Conservation (phyloP, 2,888 invertebrate genomes). For the Drosophila sordidula region DNA sequence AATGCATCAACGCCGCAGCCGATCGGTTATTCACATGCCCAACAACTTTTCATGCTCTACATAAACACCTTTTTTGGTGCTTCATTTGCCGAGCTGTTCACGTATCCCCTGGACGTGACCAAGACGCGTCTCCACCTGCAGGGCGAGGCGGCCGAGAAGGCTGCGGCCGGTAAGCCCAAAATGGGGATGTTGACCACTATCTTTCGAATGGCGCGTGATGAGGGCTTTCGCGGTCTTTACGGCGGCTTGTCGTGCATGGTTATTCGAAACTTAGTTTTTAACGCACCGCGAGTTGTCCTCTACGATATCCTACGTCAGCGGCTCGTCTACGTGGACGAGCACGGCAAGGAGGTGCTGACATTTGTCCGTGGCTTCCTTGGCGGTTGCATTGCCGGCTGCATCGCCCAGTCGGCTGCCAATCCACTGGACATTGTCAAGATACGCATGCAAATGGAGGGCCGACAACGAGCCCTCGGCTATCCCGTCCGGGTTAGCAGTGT, state of each 20-base stretch:
- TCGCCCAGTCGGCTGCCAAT: slow-evolving; percentile 43
- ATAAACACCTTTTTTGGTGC: slow-evolving; percentile 21
- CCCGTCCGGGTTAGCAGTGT: slow-evolving; percentile 19
- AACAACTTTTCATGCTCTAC: background rate
- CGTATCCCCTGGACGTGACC: slow-evolving; percentile 34
- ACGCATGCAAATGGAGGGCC: slow-evolving; percentile 55
- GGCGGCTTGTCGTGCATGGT: slow-evolving; percentile 55
- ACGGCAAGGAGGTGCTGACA: slow-evolving; percentile 15
- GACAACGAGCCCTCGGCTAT: slow-evolving; percentile 26
- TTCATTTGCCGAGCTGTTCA: slow-evolving; percentile 21
- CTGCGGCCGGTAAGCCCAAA: background rate
- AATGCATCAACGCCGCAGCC: background rate
- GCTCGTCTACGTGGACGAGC: slow-evolving; percentile 18
- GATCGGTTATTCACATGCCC: background rate
- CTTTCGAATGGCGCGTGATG: slow-evolving; percentile 22
- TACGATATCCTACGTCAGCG: slow-evolving; percentile 47
- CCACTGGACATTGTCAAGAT: slow-evolving; percentile 61
- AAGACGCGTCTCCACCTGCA: slow-evolving; percentile 29
- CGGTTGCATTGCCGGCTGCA: slow-evolving; percentile 41
- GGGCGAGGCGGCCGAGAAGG: slow-evolving; percentile 21
- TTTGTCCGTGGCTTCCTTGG: slow-evolving; percentile 14
- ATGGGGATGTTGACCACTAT: slow-evolving; percentile 25
- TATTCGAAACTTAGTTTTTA: slow-evolving; percentile 45
- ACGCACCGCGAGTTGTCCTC: slow-evolving; percentile 43
- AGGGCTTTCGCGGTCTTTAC: slow-evolving; percentile 37